These are phyloP conservation scores for Arothron firmamentum DNA, from an alignment of 2,113 vertebrate genomes.

Conservation along the genomic window DNA sequence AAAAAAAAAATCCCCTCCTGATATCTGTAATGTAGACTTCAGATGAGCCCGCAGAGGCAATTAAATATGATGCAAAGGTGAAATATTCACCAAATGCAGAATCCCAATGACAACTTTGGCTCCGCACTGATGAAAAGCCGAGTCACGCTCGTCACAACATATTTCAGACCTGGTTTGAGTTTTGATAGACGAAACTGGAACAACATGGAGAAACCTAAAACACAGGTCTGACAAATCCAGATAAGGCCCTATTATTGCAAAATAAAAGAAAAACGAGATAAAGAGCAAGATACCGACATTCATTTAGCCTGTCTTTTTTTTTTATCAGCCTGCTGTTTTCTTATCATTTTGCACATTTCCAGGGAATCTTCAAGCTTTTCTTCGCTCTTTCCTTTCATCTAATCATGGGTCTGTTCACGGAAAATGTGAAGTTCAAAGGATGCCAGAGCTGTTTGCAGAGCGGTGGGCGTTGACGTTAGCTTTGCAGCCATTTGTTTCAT, in stretches of 20 bases:
- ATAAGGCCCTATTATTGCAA: neutral
- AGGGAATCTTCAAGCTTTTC: conserved; percentile 30
- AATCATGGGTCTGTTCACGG: conserved; percentile 54
- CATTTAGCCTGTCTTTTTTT: neutral
- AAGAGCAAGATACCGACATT: neutral
- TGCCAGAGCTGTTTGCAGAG: conserved; percentile 60
- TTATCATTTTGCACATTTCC: conserved; percentile 5
- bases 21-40: neutral
- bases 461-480: conserved; percentile 44
- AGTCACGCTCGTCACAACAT: neutral
- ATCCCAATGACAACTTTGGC: neutral
- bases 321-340: conserved; percentile 23
- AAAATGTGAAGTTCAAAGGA: conserved; percentile 59
- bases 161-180: conserved; percentile 6
- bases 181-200: neutral
- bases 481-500: conserved; percentile 45
- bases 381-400: conserved; percentile 17
- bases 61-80: no score
- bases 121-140: conserved; percentile 9
- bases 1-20: neutral
- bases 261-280: neutral
- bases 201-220: no score
- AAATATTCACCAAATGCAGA: no score
- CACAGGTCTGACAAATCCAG: neutral
- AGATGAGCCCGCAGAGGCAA: no score